A percentile compares a stretch with the other conserved stretches of the same genome.
phyloP scores from a whole-genome alignment of 2,888 invertebrate genomes.

The Podabrus alpinus region DNA sequence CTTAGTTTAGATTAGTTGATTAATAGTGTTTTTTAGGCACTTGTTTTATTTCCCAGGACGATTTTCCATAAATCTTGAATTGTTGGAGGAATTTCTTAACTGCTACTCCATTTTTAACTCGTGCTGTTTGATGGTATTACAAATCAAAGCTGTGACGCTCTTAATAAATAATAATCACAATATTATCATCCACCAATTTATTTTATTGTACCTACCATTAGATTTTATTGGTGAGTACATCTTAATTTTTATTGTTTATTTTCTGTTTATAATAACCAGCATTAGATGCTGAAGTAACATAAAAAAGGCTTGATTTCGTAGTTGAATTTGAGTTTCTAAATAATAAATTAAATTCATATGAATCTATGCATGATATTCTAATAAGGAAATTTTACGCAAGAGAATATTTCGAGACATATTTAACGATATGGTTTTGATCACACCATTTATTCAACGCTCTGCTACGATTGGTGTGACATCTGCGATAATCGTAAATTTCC shows the following conservation, averaged over 20 bases:
- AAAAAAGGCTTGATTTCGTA: neutral
- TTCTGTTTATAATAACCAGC: neutral
- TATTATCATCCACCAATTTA: neutral
- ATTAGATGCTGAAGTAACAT: neutral
- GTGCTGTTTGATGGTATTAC: neutral
- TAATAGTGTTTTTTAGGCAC: neutral
- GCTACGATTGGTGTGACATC: conserved; percentile 14
- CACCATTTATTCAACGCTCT: conserved; percentile 17
- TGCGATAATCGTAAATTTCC: conserved; percentile 27
- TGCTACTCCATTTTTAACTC: neutral
- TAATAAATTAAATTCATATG: neutral
- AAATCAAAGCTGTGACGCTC: neutral
- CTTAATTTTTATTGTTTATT: neutral
- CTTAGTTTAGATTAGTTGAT: neutral
- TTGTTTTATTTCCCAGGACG: neutral
- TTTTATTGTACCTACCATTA: neutral
- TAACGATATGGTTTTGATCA: conserved; percentile 7
- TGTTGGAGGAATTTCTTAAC: neutral
- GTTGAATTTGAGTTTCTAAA: neutral
- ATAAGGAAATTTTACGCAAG: neutral
- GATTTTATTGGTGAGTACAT: neutral
- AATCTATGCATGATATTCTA: neutral
- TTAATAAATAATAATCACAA: neutral
- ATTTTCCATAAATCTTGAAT: neutral
- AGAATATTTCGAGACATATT: conserved; percentile 6